Evolutionary conservation across 2,113 vertebrate species (phyloP).

Genomic region (Gallinago undulata): DNA sequence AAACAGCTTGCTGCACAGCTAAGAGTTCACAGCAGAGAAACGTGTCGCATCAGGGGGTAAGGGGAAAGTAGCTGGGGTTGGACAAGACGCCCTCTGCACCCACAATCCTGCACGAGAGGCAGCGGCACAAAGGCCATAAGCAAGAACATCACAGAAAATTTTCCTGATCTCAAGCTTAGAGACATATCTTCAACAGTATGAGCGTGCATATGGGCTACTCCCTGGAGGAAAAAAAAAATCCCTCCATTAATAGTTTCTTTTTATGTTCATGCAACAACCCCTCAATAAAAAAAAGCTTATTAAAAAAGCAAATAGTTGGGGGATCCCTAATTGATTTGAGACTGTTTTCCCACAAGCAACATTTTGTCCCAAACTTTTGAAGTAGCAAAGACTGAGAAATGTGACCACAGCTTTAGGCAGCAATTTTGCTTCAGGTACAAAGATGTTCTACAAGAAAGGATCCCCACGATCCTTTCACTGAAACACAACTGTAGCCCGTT

Average conservation of each 20-base stretch:
- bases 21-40: not conserved
- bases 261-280: not conserved
- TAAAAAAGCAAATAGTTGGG: not conserved
- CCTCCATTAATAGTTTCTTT: not conserved
- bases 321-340: not conserved
- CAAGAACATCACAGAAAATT: not conserved
- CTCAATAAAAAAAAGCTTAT: not conserved
- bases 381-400: not conserved
- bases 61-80: not conserved
- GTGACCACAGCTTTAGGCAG: not conserved
- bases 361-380: not conserved
- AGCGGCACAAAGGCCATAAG: not conserved
- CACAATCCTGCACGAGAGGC: not conserved
- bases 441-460: not conserved
- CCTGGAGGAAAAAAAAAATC: not conserved
- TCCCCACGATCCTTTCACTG: not conserved
- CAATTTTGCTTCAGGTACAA: not conserved
- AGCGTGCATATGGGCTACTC: not conserved
- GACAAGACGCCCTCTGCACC: not conserved
- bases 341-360: not conserved
- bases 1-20: not conserved
- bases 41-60: rapidly evolving
- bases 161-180: not conserved
- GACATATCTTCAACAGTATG: not conserved
- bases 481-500: not conserved